Conservation (phyloP, 2,888 invertebrate species). For the Nemotelus nigrinus region DNA sequence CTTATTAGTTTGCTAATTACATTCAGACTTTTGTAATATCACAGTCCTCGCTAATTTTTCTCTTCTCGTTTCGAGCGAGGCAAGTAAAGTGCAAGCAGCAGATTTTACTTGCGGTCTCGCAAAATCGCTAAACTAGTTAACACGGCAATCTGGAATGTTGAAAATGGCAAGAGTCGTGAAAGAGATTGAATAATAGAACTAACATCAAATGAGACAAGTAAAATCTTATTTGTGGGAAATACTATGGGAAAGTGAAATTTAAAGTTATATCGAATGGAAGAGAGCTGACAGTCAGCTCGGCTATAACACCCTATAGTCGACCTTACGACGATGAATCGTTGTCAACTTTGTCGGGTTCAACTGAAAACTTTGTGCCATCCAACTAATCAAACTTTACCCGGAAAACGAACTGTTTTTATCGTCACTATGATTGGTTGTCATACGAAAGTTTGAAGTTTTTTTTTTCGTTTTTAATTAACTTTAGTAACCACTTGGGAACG, state of each 20-base stretch:
- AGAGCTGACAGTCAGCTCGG: background rate
- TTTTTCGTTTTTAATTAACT: background rate
- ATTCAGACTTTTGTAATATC: constrained; percentile 9
- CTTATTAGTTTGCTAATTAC: constrained; percentile 28
- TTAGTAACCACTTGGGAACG: background rate
- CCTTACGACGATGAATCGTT: too few species aligned
- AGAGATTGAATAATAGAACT: background rate
- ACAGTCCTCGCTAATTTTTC: background rate
- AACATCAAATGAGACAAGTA: background rate
- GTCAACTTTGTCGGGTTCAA: background rate
- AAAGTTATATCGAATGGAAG: background rate
- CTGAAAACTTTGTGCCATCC: background rate
- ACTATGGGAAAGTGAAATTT: background rate
- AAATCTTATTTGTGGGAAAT: constrained; percentile 16
- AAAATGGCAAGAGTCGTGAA: background rate
- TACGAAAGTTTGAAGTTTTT: background rate
- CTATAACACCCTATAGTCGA: background rate
- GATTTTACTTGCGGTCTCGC: background rate
- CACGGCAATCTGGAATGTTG: background rate
- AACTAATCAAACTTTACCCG: background rate
- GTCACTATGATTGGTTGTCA: background rate
- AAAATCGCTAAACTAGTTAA: constrained; percentile 2
- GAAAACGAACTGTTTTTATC: background rate
- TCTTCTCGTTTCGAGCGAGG: background rate
- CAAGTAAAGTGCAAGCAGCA: too few species aligned